Base-by-base conservation (phyloP, 2,888 invertebrate genomes). In the Drosophila buzzatii region DNA sequence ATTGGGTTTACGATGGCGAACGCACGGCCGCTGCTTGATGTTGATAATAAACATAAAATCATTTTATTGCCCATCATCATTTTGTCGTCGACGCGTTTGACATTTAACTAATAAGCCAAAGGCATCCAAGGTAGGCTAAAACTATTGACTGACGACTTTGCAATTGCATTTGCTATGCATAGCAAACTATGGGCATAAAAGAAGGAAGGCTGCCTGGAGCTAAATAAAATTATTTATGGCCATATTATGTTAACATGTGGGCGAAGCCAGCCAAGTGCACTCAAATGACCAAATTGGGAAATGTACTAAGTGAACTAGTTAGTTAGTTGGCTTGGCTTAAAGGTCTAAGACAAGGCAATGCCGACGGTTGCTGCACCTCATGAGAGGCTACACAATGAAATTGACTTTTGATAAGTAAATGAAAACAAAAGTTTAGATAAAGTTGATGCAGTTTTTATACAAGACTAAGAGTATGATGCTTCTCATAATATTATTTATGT, bases 11-110 rank as follows among this genome's bases (percentile, higher is more conserved):
- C 85, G 85, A 85, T 42, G 76, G 64, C 78, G 53, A 60, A 73
- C 60, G 60, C 80, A 66, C 71, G 53, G 56, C 42, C 35, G 31
- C 14, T 35, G 80, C 73, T 64, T 82, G 75, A 74, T 74, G 87
- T 56, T 55, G 86, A 86, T 86, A 77, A 86, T 86, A 86, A 86
- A 79, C 89, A 87, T 86, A 86, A 86, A 86, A 86, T 89, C 59
- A 81, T 86, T 86, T 86, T 86, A 86, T 89, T 77, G 45, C 70
- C 55, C 55, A 55, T 55, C 79, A 58, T 58, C 73, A 76, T 76
- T 73, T 72, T 37, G 53, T 20, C 71, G 57, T 23, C 41, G 70
- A 59, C 68, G 31, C 58, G 63, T 74, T 49, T 69, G 72, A 74
- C 88, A 85, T 88, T 88, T 85, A 88, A 79, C 88, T 88, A 85